phyloP scores from a whole-genome alignment of 1,140 invertebrate species.

The Riptortus pedestris region DNA sequence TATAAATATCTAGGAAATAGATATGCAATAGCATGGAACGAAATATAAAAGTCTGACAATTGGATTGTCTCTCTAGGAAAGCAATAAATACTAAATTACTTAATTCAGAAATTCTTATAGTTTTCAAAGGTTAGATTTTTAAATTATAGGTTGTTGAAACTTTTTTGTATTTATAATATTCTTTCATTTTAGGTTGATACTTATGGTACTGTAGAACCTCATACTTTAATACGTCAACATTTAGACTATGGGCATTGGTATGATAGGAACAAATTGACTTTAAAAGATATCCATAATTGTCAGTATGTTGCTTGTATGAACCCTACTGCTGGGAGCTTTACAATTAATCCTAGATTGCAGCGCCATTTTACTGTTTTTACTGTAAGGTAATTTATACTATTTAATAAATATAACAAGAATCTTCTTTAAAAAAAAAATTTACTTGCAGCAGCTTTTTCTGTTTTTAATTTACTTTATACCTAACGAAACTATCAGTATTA shows the following conservation, averaged over 20 bases:
- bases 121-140: no score
- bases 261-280: slow-evolving; percentile 74
- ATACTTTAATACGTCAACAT: slow-evolving; percentile 89
- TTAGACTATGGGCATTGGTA: slow-evolving; percentile 94
- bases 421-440: background rate
- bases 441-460: background rate
- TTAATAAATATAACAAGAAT: background rate
- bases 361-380: slow-evolving; percentile 91
- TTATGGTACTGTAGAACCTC: slow-evolving; percentile 92
- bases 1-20: no score
- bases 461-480: no score
- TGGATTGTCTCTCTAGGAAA: no score
- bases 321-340: slow-evolving; percentile 91
- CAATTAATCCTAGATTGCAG: slow-evolving; percentile 86
- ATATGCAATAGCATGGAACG: no score
- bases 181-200: slow-evolving; percentile 59
- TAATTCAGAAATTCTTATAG: no score
- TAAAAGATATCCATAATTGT: slow-evolving; percentile 94
- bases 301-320: slow-evolving; percentile 97
- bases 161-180: no score
- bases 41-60: no score
- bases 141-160: no score
- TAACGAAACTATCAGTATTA: no score
- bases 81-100: no score
- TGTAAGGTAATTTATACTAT: slow-evolving; percentile 42